A percentile compares a stretch with the other conserved stretches of the same genome.
Conservation (phyloP, 1,140 invertebrate genomes). For the Drosophila ficusphila region DNA sequence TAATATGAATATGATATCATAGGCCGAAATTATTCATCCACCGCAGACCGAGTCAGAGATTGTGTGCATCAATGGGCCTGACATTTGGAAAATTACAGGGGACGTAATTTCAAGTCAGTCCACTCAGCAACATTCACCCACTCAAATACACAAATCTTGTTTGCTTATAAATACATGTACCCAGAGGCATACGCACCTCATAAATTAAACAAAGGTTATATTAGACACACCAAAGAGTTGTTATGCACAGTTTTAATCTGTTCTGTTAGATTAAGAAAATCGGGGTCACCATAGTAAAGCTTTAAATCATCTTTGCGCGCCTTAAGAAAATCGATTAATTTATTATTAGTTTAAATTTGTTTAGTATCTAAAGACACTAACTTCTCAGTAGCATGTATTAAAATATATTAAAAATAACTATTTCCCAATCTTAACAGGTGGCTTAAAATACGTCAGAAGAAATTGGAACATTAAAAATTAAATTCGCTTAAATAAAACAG, state of each 20-base stretch:
- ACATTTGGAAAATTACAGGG: slow-evolving; percentile 30
- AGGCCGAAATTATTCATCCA: slow-evolving; percentile 2
- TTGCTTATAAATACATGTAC: slow-evolving; percentile 36
- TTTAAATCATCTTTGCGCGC: no score
- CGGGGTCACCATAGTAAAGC: no score
- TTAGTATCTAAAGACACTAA: no score
- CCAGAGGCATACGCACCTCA: not conserved
- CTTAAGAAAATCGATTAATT: no score
- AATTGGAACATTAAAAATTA: no score
- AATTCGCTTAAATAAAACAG: no score
- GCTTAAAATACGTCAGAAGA: no score
- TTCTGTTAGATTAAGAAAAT: not conserved
- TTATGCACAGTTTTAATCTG: not conserved
- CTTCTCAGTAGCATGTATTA: no score
- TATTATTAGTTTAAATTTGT: no score
- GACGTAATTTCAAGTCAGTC: slow-evolving; percentile 20
- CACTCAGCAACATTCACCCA: slow-evolving; percentile 36
- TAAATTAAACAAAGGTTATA: not conserved
- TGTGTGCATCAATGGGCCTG: slow-evolving; percentile 20
- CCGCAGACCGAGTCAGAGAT: not conserved
- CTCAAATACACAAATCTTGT: slow-evolving; percentile 38
- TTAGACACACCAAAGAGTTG: not conserved
- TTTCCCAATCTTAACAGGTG: no score
- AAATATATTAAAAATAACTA: no score
- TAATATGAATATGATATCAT: slow-evolving; percentile 45